Evolutionary conservation across 2,797 vertebrate genomes (phyloP), one percentile per base, ranked within the genome.

Genomic region (Poecile montanus): DNA sequence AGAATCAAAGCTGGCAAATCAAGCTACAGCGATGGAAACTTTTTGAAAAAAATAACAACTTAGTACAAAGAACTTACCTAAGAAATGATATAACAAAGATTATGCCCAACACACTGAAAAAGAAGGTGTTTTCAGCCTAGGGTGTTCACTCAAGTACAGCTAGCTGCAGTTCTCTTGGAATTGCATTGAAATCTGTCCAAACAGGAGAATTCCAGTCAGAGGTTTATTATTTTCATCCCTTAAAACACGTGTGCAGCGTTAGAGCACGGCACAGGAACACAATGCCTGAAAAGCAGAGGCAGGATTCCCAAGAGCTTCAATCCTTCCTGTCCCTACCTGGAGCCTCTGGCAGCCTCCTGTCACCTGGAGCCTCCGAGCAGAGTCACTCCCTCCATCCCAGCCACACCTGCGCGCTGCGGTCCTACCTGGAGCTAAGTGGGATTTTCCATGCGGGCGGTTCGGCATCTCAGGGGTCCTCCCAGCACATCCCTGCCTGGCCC

Each of bases 371-470:
- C 56, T 53, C 57, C 1, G 3, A 16, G n/a, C 66, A 23, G 65
- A 14, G 58, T 2, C 56, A 1, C 60, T 54, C 58, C 2, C 68
- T 50, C 72, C 79, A 19, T 26, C 51, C 25, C 45, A 6, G 67
- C 3, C 93, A 45, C 83, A 84, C 89, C 94, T 94, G 91, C 65
- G 29, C 60, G 42, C 86, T 66, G 67, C 21, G 30, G 2, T 71
- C 95, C 93, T 95, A 95, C 96, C 96, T 97, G 96, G 26, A 57
- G 53, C 94, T 81, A 66, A 57, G 73, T 2, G 87, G 57, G 16
- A 23, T 14, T 83, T 79, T 79, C 96, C 92, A 29, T 10, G 86
- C 74, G 7, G 95, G 81, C 63, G 32, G 16, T 13, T 89, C 27
- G 42, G 92, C 94, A 92, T 92, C 89, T 56, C 93, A 74, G 81